Conservation (phyloP, 2,888 invertebrate genomes). For the Crossocerus cetratus region DNA sequence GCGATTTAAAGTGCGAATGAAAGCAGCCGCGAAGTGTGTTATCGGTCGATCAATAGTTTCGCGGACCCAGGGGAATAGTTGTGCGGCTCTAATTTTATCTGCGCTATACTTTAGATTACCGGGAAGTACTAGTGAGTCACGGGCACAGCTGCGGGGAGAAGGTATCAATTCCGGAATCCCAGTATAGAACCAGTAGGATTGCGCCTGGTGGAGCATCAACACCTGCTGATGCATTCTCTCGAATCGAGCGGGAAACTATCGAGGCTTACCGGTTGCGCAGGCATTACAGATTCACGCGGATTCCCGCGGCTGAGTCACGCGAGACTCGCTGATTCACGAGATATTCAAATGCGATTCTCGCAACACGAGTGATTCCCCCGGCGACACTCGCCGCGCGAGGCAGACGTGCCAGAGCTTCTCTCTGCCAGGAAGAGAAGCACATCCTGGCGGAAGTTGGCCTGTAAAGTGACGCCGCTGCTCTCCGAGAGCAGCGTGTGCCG, state of each 20-base stretch:
- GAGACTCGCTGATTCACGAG: slow-evolving; percentile 33
- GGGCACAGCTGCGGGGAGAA: slow-evolving; percentile 2
- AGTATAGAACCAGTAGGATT: slow-evolving; percentile 14
- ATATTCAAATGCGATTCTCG: slow-evolving; percentile 2
- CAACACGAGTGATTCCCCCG: slow-evolving; percentile 6
- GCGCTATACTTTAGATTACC: slow-evolving; percentile 24
- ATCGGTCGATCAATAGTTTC: no score
- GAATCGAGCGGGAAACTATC: background rate
- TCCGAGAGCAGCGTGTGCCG: background rate
- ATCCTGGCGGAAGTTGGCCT: slow-evolving; percentile 32
- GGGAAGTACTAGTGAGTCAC: slow-evolving; percentile 31
- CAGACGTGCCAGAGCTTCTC: slow-evolving; percentile 21
- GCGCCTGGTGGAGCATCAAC: background rate
- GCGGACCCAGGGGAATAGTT: slow-evolving; percentile 16
- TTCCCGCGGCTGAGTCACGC: slow-evolving; percentile 26
- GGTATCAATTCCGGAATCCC: slow-evolving; percentile 1
- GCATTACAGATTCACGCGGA: background rate
- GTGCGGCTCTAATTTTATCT: slow-evolving; percentile 13
- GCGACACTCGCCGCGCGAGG: background rate
- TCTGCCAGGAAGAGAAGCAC: slow-evolving; percentile 25
- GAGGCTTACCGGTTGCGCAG: background rate
- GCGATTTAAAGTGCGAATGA: no score
- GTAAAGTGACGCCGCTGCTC: slow-evolving; percentile 21
- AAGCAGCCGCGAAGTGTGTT: no score
- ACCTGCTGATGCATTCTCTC: background rate